Conservation (phyloP, 2,888 invertebrate species). For the Zygaena filipendulae region DNA sequence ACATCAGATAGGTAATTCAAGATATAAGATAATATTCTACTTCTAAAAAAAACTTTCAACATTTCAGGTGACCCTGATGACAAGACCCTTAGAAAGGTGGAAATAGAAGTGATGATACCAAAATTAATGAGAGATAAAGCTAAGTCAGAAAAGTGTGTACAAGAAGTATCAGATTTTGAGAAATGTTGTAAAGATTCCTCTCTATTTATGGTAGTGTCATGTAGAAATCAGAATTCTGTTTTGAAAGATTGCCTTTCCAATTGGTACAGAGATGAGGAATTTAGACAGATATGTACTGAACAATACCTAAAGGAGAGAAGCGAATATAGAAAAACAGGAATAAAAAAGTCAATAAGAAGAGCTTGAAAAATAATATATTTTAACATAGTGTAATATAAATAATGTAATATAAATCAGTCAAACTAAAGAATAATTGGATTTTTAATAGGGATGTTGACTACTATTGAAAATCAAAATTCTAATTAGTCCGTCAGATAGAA, state of each 20-base stretch:
- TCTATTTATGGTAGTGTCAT: constrained; percentile 78
- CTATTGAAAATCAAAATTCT: too few species aligned
- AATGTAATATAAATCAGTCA: constrained; percentile 7
- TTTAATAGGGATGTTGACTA: too few species aligned
- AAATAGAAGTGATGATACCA: constrained; percentile 88
- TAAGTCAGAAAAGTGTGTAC: constrained; percentile 78
- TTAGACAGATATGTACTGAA: constrained; percentile 77
- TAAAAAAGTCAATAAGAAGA: constrained; percentile 67
- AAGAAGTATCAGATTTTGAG: constrained; percentile 77
- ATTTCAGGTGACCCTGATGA: constrained; percentile 93
- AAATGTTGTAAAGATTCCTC: constrained; percentile 78
- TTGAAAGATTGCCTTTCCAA: constrained; percentile 76
- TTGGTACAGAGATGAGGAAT: constrained; percentile 84
- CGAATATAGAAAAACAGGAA: constrained; percentile 85
- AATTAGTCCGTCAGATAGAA: too few species aligned
- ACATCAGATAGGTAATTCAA: too few species aligned
- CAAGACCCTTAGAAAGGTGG: constrained; percentile 84
- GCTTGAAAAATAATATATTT: constrained; percentile 27
- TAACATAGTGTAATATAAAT: constrained; percentile 4
- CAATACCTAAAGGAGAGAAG: constrained; percentile 85
- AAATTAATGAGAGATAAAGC: constrained; percentile 89
- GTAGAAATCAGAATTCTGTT: constrained; percentile 75
- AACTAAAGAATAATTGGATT: constrained; percentile 21
- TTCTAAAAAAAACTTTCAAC: too few species aligned
- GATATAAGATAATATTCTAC: neutral